phyloP scores from a whole-genome alignment of 1,140 invertebrate genomes.

The Dreissena rostriformis region DNA sequence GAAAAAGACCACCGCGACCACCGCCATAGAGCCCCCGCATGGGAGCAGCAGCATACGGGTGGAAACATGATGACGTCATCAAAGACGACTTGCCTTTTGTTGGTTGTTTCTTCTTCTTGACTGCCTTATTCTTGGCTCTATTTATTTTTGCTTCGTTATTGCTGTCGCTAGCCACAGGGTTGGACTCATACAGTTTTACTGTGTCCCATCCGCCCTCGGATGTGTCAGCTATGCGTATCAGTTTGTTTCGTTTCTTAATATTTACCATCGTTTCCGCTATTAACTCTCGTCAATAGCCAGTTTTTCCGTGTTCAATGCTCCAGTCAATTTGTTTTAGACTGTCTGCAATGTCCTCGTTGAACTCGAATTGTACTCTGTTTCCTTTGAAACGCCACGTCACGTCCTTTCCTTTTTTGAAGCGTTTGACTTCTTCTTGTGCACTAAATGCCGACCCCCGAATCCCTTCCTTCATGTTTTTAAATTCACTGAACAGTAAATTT shows the following conservation, averaged over 20 bases:
- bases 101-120: conserved; percentile 15
- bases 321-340: not conserved
- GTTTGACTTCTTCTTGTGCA: conserved; percentile 26
- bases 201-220: conserved; percentile 46
- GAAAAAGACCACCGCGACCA: not conserved
- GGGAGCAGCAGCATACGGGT: not conserved
- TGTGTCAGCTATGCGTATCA: conserved; percentile 42
- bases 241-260: conserved; percentile 14
- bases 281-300: conserved; percentile 6
- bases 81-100: not conserved
- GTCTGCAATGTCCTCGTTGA: conserved; percentile 7
- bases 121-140: conserved; percentile 11
- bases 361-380: conserved; percentile 15
- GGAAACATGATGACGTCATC: not conserved
- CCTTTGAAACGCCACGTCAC: conserved; percentile 25
- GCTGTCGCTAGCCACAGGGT: conserved; percentile 40
- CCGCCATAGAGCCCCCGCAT: not conserved
- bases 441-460: conserved; percentile 1
- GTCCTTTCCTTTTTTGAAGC: conserved; percentile 18
- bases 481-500: not conserved
- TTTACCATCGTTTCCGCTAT: conserved; percentile 21
- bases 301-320: conserved; percentile 9
- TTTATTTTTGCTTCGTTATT: conserved; percentile 34
- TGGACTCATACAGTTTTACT: conserved; percentile 22
- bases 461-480: not conserved